Evolutionary conservation across 1,140 invertebrate species (phyloP).

Genomic region (Platorchestia sp.): DNA sequence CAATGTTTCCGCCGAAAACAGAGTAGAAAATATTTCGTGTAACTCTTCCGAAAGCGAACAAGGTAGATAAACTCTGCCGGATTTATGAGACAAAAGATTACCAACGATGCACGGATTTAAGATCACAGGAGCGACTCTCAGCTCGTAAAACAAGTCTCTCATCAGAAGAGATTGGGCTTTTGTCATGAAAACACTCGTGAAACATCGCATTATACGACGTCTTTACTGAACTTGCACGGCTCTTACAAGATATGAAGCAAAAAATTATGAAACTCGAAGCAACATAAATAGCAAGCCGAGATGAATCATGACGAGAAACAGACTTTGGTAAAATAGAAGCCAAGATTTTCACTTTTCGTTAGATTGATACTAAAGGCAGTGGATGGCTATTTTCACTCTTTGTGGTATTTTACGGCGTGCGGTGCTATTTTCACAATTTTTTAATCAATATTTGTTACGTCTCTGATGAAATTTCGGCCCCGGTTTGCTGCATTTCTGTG

Average conservation of each 20-base stretch:
- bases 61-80: background rate
- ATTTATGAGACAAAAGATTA: background rate
- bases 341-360: background rate
- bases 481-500: no score
- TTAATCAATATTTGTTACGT: no score
- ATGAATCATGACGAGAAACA: background rate
- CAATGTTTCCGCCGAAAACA: background rate
- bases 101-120: background rate
- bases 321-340: background rate
- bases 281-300: background rate
- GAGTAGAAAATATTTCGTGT: background rate
- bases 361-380: background rate
- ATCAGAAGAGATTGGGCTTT: background rate
- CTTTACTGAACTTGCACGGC: background rate
- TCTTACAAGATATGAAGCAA: background rate
- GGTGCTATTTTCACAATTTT: no score
- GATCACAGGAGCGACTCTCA: background rate
- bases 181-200: background rate
- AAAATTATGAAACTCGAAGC: background rate
- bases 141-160: slow-evolving; percentile 4
- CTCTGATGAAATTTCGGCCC: no score
- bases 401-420: background rate
- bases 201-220: background rate
- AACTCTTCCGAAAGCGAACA: background rate
- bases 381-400: background rate